phyloP scores from a whole-genome alignment of 2,888 invertebrate genomes.

The Eretmocerus hayati region DNA sequence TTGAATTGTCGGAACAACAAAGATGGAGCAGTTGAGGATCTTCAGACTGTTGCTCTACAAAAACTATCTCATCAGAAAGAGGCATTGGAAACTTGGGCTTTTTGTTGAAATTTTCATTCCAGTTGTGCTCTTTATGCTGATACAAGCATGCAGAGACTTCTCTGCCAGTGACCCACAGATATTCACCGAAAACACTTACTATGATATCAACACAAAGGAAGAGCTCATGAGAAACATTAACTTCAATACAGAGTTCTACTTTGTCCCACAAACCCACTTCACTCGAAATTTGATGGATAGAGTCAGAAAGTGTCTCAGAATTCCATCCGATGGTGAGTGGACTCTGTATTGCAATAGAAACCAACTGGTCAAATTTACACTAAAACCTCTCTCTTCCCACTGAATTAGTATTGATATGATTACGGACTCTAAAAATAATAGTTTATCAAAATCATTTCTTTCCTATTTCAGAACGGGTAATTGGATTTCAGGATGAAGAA shows the following conservation, averaged over 20 bases:
- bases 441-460: slow-evolving; percentile 1
- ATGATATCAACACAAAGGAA: slow-evolving; percentile 23
- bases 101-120: slow-evolving; percentile 38
- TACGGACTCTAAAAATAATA: too few relatives aligned
- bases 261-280: slow-evolving; percentile 31
- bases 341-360: too few relatives aligned
- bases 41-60: slow-evolving; percentile 38
- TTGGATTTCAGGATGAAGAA: slow-evolving; percentile 32
- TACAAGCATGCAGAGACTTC: slow-evolving; percentile 33
- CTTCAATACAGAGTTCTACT: slow-evolving; percentile 27
- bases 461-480: slow-evolving; percentile 21
- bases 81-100: slow-evolving; percentile 36
- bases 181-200: slow-evolving; percentile 29
- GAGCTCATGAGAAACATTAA: slow-evolving; percentile 15
- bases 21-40: slow-evolving; percentile 22
- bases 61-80: slow-evolving; percentile 37
- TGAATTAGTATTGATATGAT: too few relatives aligned
- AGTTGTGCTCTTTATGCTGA: slow-evolving; percentile 32
- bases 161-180: slow-evolving; percentile 26
- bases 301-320: slow-evolving; percentile 29
- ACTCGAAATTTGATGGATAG: slow-evolving; percentile 31
- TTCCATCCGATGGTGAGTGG: slow-evolving; percentile 29
- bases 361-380: too few relatives aligned
- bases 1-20: too few relatives aligned
- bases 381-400: too few relatives aligned